Evolutionary conservation across 2,113 vertebrate species (phyloP).

Genomic region (Hemiprocne comata): DNA sequence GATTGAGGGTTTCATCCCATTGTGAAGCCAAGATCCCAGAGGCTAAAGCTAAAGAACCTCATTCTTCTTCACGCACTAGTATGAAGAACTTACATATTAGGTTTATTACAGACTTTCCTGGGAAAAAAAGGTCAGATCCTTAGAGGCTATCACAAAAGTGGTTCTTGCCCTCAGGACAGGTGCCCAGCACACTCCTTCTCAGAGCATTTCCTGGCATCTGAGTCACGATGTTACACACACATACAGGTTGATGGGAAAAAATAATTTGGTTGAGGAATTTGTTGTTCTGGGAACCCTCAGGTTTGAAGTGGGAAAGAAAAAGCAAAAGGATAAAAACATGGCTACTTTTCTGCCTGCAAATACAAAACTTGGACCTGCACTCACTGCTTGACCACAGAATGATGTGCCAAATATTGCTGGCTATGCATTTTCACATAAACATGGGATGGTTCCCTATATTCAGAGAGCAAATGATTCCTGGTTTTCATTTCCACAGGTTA

Average conservation of each 20-base stretch:
- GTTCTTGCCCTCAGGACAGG: neutral
- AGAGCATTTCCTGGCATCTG: neutral
- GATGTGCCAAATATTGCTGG: neutral
- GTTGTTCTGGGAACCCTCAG: neutral
- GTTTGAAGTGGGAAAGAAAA: neutral
- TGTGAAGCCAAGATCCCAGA: neutral
- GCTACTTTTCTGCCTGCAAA: neutral
- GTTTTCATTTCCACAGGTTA: slow-evolving; percentile 41
- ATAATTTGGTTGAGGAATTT: neutral
- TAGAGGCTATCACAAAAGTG: neutral
- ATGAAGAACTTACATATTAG: neutral
- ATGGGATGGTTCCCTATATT: neutral
- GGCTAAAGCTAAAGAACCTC: neutral
- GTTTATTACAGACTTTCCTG: neutral
- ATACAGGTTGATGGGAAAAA: neutral
- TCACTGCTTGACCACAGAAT: neutral
- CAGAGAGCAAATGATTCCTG: slow-evolving; percentile 13
- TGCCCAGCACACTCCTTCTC: neutral
- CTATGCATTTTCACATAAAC: neutral
- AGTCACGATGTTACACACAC: neutral
- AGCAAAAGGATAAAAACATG: neutral
- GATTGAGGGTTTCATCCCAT: neutral
- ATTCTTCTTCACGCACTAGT: neutral
- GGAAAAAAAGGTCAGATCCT: neutral
- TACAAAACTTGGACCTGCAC: neutral